phyloP scores from a whole-genome alignment of 1,140 invertebrate genomes.

The Drosophila jambulina region DNA sequence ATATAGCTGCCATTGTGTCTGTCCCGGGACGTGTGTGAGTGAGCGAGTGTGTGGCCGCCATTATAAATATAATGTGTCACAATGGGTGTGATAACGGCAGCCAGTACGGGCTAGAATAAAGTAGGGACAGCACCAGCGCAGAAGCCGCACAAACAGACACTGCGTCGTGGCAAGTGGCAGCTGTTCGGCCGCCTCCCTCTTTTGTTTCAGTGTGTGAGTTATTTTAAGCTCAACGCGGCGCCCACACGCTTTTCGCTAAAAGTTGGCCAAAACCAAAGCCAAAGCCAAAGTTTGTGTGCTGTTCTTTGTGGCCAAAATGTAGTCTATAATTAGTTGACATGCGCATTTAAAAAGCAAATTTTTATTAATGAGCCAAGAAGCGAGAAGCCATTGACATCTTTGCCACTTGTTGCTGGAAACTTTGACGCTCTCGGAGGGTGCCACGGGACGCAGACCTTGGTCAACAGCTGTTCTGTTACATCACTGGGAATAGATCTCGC shows the following conservation, averaged over 20 bases:
- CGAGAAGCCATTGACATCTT: conserved; percentile 12
- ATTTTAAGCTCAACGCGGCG: conserved; percentile 52
- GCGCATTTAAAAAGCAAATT: conserved; percentile 60
- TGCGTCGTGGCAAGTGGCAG: conserved; percentile 59
- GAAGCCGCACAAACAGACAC: conserved; percentile 61
- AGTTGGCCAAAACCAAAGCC: conserved; percentile 31
- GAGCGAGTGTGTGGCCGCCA: conserved; percentile 36
- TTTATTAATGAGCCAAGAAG: conserved; percentile 48
- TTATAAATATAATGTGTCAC: conserved; percentile 83
- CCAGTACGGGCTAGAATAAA: conserved; percentile 52
- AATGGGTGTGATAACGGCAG: conserved; percentile 74
- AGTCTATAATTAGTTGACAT: conserved; percentile 65
- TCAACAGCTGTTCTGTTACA: conserved; percentile 55
- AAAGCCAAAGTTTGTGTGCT: conserved; percentile 12
- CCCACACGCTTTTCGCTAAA: conserved; percentile 56
- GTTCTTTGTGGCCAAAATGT: conserved; percentile 44
- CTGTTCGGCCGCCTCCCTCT: conserved; percentile 19
- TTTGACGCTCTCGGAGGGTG: conserved; percentile 3
- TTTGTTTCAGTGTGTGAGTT: conserved; percentile 21
- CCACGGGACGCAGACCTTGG: conserved; percentile 4
- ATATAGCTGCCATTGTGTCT: conserved; percentile 58
- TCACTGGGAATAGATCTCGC: conserved; percentile 12
- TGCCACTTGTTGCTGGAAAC: conserved; percentile 60
- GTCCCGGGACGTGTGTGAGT: conserved; percentile 18
- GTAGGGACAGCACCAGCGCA: conserved; percentile 32